Evolutionary conservation across 2,113 vertebrate genomes (phyloP).

Genomic region (Sinocyclocheilus grahami): DNA sequence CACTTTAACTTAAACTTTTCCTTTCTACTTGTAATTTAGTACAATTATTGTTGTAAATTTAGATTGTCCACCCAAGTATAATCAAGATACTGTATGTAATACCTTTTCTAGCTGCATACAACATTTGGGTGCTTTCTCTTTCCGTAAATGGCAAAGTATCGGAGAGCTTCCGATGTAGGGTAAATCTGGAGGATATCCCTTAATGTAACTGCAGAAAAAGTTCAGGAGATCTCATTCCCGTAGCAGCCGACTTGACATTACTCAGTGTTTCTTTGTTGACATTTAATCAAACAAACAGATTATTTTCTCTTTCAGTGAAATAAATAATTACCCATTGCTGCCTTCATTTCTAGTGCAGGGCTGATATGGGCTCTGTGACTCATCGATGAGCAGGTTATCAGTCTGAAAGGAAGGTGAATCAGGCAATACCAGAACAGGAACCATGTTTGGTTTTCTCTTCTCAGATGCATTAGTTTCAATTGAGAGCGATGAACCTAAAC

Average conservation of each 20-base stretch:
- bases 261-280: not conserved
- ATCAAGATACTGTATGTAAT: too few relatives aligned
- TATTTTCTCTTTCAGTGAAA: not conserved
- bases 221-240: not conserved
- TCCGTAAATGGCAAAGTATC: conserved; percentile 79
- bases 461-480: conserved; percentile 59
- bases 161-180: conserved; percentile 83
- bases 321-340: not conserved
- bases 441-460: conserved; percentile 74
- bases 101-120: conserved; percentile 82
- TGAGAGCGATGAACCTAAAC: conserved; percentile 68
- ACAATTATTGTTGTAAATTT: not conserved
- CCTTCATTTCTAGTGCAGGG: not conserved
- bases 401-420: conserved; percentile 70
- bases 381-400: conserved; percentile 76
- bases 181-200: conserved; percentile 79
- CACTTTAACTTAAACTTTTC: not conserved
- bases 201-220: conserved; percentile 74
- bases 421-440: conserved; percentile 75
- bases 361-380: conserved; percentile 72
- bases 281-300: not conserved
- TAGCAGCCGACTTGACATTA: not conserved
- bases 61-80: too few relatives aligned
- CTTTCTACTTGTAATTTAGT: not conserved
- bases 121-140: conserved; percentile 79